Evolutionary conservation across 2,888 invertebrate genomes (phyloP).

Genomic region (Aspidapion aeneum): DNA sequence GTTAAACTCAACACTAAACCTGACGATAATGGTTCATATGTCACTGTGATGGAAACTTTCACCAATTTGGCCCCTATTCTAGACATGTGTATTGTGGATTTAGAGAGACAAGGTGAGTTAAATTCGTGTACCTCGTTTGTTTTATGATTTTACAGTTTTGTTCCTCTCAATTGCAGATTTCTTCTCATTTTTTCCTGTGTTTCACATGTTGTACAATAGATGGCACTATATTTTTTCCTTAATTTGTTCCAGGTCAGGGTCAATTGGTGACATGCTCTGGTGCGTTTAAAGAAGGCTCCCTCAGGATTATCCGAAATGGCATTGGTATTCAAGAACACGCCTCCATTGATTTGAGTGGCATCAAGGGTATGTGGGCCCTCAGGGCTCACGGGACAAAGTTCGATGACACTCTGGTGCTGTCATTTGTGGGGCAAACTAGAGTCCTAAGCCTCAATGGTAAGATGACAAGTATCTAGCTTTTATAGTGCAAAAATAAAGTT

Average conservation of each 20-base stretch:
- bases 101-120: constrained; percentile 89
- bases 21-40: constrained; percentile 85
- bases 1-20: constrained; percentile 82
- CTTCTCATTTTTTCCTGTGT: too few species aligned
- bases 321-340: constrained; percentile 99
- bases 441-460: constrained; percentile 88
- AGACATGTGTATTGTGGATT: constrained; percentile 96
- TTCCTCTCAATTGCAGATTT: too few species aligned
- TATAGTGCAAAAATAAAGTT: too few species aligned
- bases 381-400: constrained; percentile 54
- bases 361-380: constrained; percentile 98
- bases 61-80: constrained; percentile 97
- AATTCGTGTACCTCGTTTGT: too few species aligned
- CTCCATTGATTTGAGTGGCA: constrained; percentile 93
- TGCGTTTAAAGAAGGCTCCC: constrained; percentile 94
- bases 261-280: constrained; percentile 98
- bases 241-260: constrained; percentile 64
- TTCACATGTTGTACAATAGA: too few species aligned
- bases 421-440: constrained; percentile 96
- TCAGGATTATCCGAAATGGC: constrained; percentile 96
- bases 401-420: constrained; percentile 89
- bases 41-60: constrained; percentile 93
- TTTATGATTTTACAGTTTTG: too few species aligned
- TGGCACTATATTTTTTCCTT: too few species aligned
- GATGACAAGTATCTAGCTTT: too few species aligned